Conservation (phyloP, 1,140 invertebrate genomes). For the Drosophila littoralis region DNA sequence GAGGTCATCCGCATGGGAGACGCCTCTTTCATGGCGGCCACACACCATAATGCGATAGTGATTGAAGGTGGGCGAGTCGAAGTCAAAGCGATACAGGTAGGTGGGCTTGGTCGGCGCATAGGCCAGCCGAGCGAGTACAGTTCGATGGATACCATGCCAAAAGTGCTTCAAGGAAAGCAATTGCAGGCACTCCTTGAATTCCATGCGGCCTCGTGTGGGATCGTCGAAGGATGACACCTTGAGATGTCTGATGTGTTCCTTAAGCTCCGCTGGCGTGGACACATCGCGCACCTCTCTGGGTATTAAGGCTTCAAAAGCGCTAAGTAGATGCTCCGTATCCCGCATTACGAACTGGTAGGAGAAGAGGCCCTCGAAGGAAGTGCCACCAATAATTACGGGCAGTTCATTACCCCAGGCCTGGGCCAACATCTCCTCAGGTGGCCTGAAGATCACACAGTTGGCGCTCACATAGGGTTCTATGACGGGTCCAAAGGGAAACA, state of each 20-base stretch:
- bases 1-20: conserved; percentile 87
- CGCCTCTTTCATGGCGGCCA: conserved; percentile 71
- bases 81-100: conserved; percentile 84
- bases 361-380: conserved; percentile 83
- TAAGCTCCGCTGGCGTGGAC: conserved; percentile 33
- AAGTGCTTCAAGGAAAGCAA: conserved; percentile 75
- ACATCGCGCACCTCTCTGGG: conserved; percentile 42
- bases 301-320: conserved; percentile 54
- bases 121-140: conserved; percentile 52
- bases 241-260: conserved; percentile 48
- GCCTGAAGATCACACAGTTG: conserved; percentile 66
- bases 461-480: conserved; percentile 77
- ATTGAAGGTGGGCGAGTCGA: conserved; percentile 77
- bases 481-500: conserved; percentile 79
- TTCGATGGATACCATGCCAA: conserved; percentile 78
- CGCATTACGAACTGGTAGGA: conserved; percentile 49
- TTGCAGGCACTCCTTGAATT: conserved; percentile 58
- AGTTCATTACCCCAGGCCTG: conserved; percentile 81
- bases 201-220: conserved; percentile 49
- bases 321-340: conserved; percentile 52
- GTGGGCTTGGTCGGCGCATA: conserved; percentile 78
- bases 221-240: conserved; percentile 60
- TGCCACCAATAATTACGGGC: conserved; percentile 82
- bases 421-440: conserved; percentile 64
- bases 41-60: conserved; percentile 72